A percentile compares a stretch with the other conserved stretches of the same genome.
phyloP scores from a whole-genome alignment of 2,113 vertebrate species.

The Tupaia chinensis region DNA sequence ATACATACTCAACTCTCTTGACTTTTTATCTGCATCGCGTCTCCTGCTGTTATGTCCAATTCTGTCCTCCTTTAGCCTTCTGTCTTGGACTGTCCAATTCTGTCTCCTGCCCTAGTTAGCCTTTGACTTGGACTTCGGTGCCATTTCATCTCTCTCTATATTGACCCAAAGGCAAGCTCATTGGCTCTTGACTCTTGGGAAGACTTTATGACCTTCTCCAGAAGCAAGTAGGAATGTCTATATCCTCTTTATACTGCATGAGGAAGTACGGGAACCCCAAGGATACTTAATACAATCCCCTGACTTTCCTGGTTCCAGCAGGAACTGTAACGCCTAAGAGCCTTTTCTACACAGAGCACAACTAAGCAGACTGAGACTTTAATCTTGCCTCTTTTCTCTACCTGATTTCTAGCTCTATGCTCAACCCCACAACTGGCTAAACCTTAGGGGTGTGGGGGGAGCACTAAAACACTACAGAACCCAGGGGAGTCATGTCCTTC shows the following conservation, averaged over 20 bases:
- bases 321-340: background rate
- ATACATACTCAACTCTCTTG: background rate
- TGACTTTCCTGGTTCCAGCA: background rate
- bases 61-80: background rate
- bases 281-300: background rate
- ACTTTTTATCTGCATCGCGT: background rate
- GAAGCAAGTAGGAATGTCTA: background rate
- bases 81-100: too few species aligned
- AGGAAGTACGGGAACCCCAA: background rate
- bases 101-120: background rate
- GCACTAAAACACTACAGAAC: background rate
- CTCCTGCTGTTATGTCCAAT: background rate
- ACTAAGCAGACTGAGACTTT: background rate
- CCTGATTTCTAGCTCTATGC: background rate
- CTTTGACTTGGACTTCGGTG: background rate
- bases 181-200: background rate
- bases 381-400: background rate
- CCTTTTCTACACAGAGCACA: background rate
- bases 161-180: background rate
- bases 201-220: background rate
- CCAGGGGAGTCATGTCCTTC: background rate
- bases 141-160: background rate
- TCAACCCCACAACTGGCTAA: background rate
- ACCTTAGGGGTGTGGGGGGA: background rate
- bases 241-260: background rate